phyloP scores from a whole-genome alignment of 2,888 invertebrate species.

The Morinoia aosen region DNA sequence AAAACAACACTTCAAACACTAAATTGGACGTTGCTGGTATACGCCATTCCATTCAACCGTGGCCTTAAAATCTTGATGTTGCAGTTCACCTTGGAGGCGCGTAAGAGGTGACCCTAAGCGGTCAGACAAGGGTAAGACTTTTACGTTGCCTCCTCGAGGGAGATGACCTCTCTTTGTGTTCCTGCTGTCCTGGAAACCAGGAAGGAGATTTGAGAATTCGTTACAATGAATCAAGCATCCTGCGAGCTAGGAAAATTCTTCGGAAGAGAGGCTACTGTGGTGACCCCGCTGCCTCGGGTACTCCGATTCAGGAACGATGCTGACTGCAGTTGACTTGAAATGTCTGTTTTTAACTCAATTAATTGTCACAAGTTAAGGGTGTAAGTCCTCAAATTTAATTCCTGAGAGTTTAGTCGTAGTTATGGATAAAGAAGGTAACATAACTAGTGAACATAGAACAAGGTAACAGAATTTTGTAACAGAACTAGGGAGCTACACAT shows the following conservation, averaged over 20 bases:
- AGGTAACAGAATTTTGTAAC: too few species aligned
- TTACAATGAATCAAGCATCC: not conserved
- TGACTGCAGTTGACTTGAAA: not conserved
- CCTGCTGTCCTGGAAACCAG: constrained; percentile 12
- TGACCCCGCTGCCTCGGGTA: not conserved
- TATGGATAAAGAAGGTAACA: not conserved
- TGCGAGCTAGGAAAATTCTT: not conserved
- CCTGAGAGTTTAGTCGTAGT: not conserved
- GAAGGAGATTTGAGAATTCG: not conserved
- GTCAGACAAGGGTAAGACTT: not conserved
- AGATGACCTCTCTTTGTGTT: not conserved
- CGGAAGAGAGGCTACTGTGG: not conserved
- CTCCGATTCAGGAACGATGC: not conserved
- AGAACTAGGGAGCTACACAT: too few species aligned
- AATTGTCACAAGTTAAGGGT: not conserved
- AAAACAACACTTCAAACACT: not conserved
- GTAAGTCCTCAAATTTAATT: not conserved
- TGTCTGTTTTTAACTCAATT: not conserved
- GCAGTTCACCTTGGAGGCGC: not conserved
- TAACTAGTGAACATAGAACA: not conserved
- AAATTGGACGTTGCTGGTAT: not conserved
- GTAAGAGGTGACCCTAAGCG: not conserved
- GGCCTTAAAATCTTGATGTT: not conserved
- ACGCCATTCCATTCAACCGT: not conserved
- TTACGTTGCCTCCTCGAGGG: not conserved